Percentiles rank a stretch among this genome's conserved stretches.
Evolutionary conservation across 2,888 invertebrate genomes (phyloP).

Genomic region (Idaea aversata): DNA sequence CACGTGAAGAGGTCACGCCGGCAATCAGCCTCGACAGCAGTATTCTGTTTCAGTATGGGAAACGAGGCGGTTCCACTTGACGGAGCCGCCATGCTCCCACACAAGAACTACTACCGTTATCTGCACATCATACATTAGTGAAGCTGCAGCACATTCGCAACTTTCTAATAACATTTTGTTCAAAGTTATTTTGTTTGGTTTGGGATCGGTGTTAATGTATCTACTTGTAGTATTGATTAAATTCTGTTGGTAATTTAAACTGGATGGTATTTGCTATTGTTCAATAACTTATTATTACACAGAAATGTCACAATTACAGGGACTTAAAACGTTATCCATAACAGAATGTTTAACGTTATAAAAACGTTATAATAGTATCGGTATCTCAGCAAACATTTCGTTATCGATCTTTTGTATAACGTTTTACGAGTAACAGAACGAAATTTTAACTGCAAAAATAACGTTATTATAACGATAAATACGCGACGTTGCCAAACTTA

Average conservation of each 20-base stretch:
- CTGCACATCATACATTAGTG: background rate
- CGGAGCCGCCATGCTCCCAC: conserved; percentile 13
- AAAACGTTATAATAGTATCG: too few relatives aligned
- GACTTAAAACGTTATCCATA: too few relatives aligned
- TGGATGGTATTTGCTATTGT: too few relatives aligned
- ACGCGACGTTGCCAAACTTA: too few relatives aligned
- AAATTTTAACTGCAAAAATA: too few relatives aligned
- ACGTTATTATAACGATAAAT: too few relatives aligned
- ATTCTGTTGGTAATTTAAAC: background rate
- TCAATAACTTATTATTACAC: too few relatives aligned
- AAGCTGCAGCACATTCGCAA: background rate
- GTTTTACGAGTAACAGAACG: too few relatives aligned
- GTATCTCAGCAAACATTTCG: too few relatives aligned
- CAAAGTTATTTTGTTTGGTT: background rate
- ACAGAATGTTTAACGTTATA: too few relatives aligned
- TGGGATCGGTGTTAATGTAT: background rate
- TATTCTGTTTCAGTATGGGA: conserved; percentile 34
- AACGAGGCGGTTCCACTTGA: conserved; percentile 31
- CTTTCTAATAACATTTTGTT: background rate
- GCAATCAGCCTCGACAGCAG: conserved; percentile 23
- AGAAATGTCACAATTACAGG: too few relatives aligned
- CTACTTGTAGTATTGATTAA: background rate
- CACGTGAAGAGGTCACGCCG: conserved; percentile 10
- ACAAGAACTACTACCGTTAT: conserved; percentile 3
- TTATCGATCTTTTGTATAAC: too few relatives aligned